These are phyloP conservation scores for Teleogryllus occipitalis DNA, from an alignment of 1,140 invertebrate species.

Conservation along the genomic window DNA sequence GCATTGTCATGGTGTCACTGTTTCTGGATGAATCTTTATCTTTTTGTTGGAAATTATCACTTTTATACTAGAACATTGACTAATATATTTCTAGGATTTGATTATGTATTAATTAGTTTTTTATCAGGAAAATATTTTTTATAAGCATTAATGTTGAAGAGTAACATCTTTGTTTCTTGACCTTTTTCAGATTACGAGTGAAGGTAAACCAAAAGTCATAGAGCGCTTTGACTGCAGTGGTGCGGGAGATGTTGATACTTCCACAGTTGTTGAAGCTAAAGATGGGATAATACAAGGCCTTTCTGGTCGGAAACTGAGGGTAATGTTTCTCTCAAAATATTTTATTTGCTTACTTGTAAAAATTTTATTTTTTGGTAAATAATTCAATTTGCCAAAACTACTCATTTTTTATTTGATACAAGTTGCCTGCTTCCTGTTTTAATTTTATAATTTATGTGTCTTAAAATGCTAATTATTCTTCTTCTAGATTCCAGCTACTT, in stretches of 20 bases:
- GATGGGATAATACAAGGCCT: constrained; percentile 75
- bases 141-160: too few relatives aligned
- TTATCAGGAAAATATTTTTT: too few relatives aligned
- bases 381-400: too few relatives aligned
- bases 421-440: neutral
- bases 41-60: too few relatives aligned
- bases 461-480: constrained; percentile 19
- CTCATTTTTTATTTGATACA: neutral
- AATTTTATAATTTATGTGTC: neutral
- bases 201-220: constrained; percentile 86
- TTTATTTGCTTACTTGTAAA: neutral
- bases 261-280: constrained; percentile 64
- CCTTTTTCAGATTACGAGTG: constrained; percentile 63
- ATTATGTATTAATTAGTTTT: too few relatives aligned
- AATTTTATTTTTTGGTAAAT: too few relatives aligned
- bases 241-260: constrained; percentile 88
- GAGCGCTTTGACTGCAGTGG: constrained; percentile 93
- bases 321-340: neutral
- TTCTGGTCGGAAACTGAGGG: constrained; percentile 76
- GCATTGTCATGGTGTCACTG: neutral
- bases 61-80: too few relatives aligned
- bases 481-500: constrained; percentile 66
- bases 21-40: neutral
- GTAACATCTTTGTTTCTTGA: too few relatives aligned
- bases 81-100: too few relatives aligned